Conservation (phyloP, 2,888 invertebrate species). For the Rhingia rostrata region DNA sequence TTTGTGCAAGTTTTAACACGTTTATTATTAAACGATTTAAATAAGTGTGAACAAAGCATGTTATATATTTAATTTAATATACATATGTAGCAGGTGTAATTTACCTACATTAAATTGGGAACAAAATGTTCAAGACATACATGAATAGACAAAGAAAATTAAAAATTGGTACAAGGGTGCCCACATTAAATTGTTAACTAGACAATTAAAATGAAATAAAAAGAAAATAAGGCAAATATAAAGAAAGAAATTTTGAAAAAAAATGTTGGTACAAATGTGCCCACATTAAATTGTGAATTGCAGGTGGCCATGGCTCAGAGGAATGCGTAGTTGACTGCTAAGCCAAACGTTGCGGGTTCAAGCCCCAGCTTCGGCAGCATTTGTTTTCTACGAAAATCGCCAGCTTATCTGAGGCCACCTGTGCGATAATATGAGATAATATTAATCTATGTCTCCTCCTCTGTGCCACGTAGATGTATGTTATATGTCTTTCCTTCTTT, state of each 20-base stretch:
- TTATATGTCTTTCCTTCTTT: too few species aligned
- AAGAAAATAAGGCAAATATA: not conserved
- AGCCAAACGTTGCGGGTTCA: too few species aligned
- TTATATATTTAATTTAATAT: not conserved
- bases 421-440: too few species aligned
- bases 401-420: too few species aligned
- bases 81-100: not conserved
- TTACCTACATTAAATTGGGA: constrained; percentile 12
- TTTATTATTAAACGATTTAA: too few species aligned
- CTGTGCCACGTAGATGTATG: too few species aligned
- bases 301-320: too few species aligned
- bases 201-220: not conserved
- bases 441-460: too few species aligned
- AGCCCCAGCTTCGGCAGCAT: too few species aligned
- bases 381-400: too few species aligned
- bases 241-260: not conserved
- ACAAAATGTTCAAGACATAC: not conserved
- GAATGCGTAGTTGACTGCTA: too few species aligned
- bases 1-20: not conserved
- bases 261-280: constrained; percentile 15
- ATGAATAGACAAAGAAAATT: not conserved
- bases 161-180: not conserved
- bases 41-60: not conserved
- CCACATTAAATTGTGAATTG: constrained; percentile 33
- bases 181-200: constrained; percentile 5